phyloP scores from a whole-genome alignment of 2,113 vertebrate genomes.

The Lipotes vexillifer region DNA sequence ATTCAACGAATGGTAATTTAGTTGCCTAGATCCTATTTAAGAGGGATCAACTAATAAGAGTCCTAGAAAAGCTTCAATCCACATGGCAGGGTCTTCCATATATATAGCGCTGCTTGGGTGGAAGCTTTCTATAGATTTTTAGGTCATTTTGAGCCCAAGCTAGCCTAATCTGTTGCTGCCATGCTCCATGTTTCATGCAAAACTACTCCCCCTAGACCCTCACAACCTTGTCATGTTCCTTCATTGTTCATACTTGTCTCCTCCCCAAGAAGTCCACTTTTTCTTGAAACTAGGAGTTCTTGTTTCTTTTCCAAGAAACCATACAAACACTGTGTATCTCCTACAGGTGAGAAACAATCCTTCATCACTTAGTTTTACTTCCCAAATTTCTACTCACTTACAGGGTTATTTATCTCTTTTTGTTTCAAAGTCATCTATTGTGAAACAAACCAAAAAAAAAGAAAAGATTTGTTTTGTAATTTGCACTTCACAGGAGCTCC shows the following conservation, averaged over 20 bases:
- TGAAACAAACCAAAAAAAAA: constrained; percentile 42
- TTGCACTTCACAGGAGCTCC: constrained; percentile 47
- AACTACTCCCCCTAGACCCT: background rate
- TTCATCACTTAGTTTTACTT: background rate
- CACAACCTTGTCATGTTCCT: background rate
- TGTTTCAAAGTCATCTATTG: constrained; percentile 28
- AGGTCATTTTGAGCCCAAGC: background rate
- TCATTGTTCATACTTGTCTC: background rate
- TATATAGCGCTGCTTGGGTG: background rate
- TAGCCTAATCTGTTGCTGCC: background rate
- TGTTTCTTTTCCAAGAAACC: background rate
- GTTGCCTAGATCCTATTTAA: background rate
- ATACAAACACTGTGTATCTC: too few relatives aligned
- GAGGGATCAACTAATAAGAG: background rate
- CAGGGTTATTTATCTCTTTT: constrained; percentile 4
- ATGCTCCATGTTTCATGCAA: background rate
- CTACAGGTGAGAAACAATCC: background rate
- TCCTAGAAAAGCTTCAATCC: background rate
- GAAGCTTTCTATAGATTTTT: background rate
- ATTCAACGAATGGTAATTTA: background rate
- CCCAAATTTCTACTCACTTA: background rate
- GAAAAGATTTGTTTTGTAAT: constrained; percentile 46
- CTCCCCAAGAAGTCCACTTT: background rate
- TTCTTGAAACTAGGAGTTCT: background rate
- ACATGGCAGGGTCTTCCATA: background rate